Evolutionary conservation across 2,113 vertebrate genomes (phyloP).

Genomic region (Xenopus borealis): DNA sequence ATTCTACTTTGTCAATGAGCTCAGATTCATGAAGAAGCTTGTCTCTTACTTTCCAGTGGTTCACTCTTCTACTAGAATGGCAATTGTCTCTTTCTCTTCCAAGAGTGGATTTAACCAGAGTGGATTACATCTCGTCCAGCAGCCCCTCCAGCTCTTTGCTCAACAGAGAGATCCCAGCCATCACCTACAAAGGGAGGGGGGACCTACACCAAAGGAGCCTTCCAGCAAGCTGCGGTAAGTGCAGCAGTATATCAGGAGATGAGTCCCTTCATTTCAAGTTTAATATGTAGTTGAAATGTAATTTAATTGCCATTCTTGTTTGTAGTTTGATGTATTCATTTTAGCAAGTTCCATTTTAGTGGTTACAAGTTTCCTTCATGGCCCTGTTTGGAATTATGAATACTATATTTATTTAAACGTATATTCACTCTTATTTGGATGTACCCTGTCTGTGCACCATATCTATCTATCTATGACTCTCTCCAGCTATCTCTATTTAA

Average conservation of each 20-base stretch:
- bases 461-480: too few relatives aligned
- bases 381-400: too few relatives aligned
- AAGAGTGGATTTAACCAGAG: constrained; percentile 90
- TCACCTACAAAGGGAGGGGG: constrained; percentile 90
- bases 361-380: too few relatives aligned
- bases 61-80: constrained; percentile 86
- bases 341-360: too few relatives aligned
- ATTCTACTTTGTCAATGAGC: constrained; percentile 87
- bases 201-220: constrained; percentile 94
- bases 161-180: constrained; percentile 88
- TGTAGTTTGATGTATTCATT: too few relatives aligned
- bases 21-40: constrained; percentile 92
- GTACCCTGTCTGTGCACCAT: too few relatives aligned
- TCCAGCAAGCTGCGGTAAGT: constrained; percentile 90
- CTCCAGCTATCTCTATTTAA: too few relatives aligned
- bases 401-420: too few relatives aligned
- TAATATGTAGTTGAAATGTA: too few relatives aligned
- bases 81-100: constrained; percentile 93
- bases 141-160: constrained; percentile 83
- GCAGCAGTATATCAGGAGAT: background rate
- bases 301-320: too few relatives aligned
- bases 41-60: constrained; percentile 94
- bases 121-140: constrained; percentile 87
- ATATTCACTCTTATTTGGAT: too few relatives aligned
- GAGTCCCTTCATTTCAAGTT: background rate